Evolutionary conservation across 2,113 vertebrate species (phyloP).

Genomic region (Etheostoma spectabile): DNA sequence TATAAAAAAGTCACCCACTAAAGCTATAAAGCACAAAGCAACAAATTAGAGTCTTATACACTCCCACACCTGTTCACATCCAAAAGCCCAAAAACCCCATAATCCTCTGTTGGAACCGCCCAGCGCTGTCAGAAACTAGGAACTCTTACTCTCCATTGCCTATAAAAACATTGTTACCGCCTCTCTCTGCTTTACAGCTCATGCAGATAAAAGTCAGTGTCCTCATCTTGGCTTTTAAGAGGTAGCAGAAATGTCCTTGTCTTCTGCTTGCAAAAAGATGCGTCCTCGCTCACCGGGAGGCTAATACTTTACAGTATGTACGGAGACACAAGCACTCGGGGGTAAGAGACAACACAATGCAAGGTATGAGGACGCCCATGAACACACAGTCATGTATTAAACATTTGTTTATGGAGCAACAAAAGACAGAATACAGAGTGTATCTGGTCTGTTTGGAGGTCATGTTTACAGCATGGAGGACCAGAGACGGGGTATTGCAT

Average conservation of each 20-base stretch:
- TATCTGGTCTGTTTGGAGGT: too few relatives aligned
- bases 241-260: conserved; percentile 14
- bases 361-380: not conserved
- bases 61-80: conserved; percentile 10
- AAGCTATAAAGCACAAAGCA: not conserved
- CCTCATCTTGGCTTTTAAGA: conserved; percentile 22
- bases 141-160: conserved; percentile 23
- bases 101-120: conserved; percentile 11
- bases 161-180: conserved; percentile 13
- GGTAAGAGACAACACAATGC: not conserved
- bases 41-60: conserved; percentile 21
- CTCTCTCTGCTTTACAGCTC: conserved; percentile 7
- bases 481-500: too few relatives aligned
- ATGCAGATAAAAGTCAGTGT: conserved; percentile 1
- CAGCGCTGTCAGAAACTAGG: conserved; percentile 6
- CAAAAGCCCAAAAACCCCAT: conserved; percentile 4
- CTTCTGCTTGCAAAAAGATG: conserved; percentile 15
- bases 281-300: not conserved
- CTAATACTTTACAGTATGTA: not conserved
- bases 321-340: not conserved
- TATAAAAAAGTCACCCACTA: too few relatives aligned
- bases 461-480: too few relatives aligned
- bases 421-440: not conserved
- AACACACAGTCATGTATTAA: not conserved
- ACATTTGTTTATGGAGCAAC: not conserved